phyloP scores from a whole-genome alignment of 2,888 invertebrate genomes.

The Drosophila neotestacea region DNA sequence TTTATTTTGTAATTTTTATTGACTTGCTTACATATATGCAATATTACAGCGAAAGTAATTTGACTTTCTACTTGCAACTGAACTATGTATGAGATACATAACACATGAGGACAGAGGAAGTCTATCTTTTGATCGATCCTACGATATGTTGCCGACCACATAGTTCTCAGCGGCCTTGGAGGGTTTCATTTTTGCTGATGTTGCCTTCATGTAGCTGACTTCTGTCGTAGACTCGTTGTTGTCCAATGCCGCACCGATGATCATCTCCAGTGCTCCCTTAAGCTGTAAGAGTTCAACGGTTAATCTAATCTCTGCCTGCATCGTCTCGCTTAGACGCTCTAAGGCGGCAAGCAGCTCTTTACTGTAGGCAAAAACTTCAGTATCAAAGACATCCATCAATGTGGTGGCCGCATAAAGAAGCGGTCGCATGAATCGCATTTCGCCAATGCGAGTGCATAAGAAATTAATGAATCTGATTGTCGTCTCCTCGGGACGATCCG shows the following conservation, averaged over 20 bases:
- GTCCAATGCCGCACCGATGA: slow-evolving; percentile 86
- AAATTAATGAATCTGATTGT: slow-evolving; percentile 90
- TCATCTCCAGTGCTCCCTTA: slow-evolving; percentile 89
- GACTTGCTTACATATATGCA: slow-evolving; percentile 15
- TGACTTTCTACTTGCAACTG: slow-evolving; percentile 37
- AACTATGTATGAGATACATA: not conserved
- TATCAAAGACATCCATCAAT: slow-evolving; percentile 91
- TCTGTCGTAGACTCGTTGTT: slow-evolving; percentile 84
- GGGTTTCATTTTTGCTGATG: slow-evolving; percentile 69
- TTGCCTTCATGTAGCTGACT: slow-evolving; percentile 15
- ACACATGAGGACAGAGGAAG: not conserved
- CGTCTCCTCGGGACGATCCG: slow-evolving; percentile 89
- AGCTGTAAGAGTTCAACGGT: slow-evolving; percentile 88
- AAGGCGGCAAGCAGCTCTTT: slow-evolving; percentile 88
- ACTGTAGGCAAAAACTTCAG: slow-evolving; percentile 88
- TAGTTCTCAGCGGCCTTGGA: slow-evolving; percentile 77
- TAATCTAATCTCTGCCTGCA: slow-evolving; percentile 90
- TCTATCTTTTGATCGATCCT: not conserved
- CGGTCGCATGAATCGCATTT: slow-evolving; percentile 90
- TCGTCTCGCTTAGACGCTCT: slow-evolving; percentile 87
- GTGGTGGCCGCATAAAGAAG: slow-evolving; percentile 91
- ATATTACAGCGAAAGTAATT: slow-evolving; percentile 42
- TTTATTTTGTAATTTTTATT: no score
- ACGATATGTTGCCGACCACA: slow-evolving; percentile 41
- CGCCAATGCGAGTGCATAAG: slow-evolving; percentile 90